Base-by-base conservation (phyloP, 2,797 vertebrate species). In the Sphaeramia orbicularis region DNA sequence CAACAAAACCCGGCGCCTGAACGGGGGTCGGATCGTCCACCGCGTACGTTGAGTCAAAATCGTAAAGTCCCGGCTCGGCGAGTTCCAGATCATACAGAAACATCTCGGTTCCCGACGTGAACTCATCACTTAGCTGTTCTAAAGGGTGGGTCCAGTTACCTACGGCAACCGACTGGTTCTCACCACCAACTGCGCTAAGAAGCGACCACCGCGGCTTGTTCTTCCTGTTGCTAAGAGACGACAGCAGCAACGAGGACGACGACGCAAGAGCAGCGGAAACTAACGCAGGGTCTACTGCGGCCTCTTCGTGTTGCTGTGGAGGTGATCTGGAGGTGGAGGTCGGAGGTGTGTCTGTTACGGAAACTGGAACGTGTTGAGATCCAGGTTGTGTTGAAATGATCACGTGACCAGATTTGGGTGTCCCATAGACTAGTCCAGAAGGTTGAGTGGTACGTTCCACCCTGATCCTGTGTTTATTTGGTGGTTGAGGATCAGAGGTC, bases 211-310 rank as follows among this genome's bases (percentile, higher is more conserved):
- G 85, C 0, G 86, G 80, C 12, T 93, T 94, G 63, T 86, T 94
- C 76, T 93, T 94, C 6, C 92, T 91, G 73, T 86, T 92, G 77
- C 76, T 73, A 4, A 91, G 75, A 1, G 68, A 71, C 1, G 74
- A 65, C 1, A 66, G 55, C 0, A 60, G 76, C 2, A 30, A 40
- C 14, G 49, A 9, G 0, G 57, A 69, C 0, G 69, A 74, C 0
- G 57, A 65, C 1, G 67, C 24, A 15, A 57, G 57, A 30, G 13
- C 13, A 4, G 40, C 27, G 7, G 27, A 30, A 30, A 30, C 27
- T 30, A 30, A 30, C 4, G 27, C 27, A 6, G 13, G 4, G 13
- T 44, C 65, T 0, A 58, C 63, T 7, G 7, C 24, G 36, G 85
- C 73, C 4, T 80, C 77, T 48, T 43, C 65, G 0, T 1, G 76